Base-by-base conservation (phyloP, 2,888 invertebrate species). In the Aleiodes testaceus region DNA sequence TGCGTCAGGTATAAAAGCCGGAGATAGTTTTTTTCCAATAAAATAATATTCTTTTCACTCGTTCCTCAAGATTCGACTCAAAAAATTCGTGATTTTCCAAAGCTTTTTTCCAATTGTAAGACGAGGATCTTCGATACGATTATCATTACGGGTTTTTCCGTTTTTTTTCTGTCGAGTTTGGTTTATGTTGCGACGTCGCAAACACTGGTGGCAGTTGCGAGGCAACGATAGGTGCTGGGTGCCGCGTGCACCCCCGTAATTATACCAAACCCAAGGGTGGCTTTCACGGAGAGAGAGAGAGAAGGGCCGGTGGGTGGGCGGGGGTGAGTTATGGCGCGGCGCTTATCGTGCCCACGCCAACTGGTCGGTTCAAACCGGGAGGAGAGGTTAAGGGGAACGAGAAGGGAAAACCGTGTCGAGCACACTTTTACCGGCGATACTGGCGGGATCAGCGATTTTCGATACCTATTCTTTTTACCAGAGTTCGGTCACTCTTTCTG, bases 271-370 rank as follows among this genome's bases (percentile, higher is more conserved):
- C 30, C 65, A 47, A 66, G 36, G 66, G 47, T 36, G 49, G 50
- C 18, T 53, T 45, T 47, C 59, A 59, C 45, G 52, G 70, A 65
- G 55, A 53, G 72, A 42, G 61, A 47, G 42, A 47, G 50, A 52
- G 42, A 16, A 44, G 55, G 47, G 61, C 64, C 50, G 65, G 44
- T 50, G 44, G 53, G 67, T 42, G 70, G 70, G 49, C 42, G 79
- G 80, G 81, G 80, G 80, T 83, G 83, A 84, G 72, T 84, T 84
- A 84, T 83, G 79, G 77, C 80, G 74, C 69, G 70, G 74, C 76
- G 75, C 75, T 76, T 76, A 77, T 76, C 77, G 77, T 74, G 59
- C 69, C 75, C 70, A 76, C 73, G 75, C 74, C 76, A 76, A 77
- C 73, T 69, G 49, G 66, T 61, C 69, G 64, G 65, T 66, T 70